A percentile compares a stretch with the other conserved stretches of the same genome.
phyloP scores from a whole-genome alignment of 2,797 vertebrate genomes.

The Rhinatrema bivittatum region DNA sequence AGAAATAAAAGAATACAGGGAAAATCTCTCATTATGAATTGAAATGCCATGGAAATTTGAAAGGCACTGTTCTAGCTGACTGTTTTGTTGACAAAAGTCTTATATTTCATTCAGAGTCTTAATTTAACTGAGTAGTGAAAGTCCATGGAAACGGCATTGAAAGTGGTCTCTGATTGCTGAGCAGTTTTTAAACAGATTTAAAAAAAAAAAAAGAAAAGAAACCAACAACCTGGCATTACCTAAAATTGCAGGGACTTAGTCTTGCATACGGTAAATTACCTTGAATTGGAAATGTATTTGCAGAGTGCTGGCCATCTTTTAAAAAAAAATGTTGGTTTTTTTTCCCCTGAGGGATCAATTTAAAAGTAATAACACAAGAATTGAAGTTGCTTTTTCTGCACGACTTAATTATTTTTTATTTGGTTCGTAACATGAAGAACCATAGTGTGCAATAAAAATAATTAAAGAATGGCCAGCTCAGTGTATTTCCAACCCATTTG shows the following conservation, averaged over 20 bases:
- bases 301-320: slow-evolving; percentile 29
- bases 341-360: not conserved
- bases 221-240: slow-evolving; percentile 44
- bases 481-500: too few species aligned
- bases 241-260: slow-evolving; percentile 50
- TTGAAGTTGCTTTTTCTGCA: not conserved
- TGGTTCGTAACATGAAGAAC: too few species aligned
- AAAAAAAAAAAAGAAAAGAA: too few species aligned
- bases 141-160: slow-evolving; percentile 33
- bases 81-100: slow-evolving; percentile 44
- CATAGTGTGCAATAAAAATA: too few species aligned
- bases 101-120: slow-evolving; percentile 40
- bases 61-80: slow-evolving; percentile 33
- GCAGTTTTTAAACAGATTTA: slow-evolving; percentile 50
- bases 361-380: not conserved
- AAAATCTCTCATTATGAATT: slow-evolving; percentile 35
- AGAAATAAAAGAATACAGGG: slow-evolving; percentile 31
- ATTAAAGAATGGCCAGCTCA: too few species aligned
- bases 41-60: too few species aligned
- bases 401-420: too few species aligned
- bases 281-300: slow-evolving; percentile 39
- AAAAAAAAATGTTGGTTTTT: slow-evolving; percentile 15
- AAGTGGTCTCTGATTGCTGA: slow-evolving; percentile 45
- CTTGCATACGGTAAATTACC: slow-evolving; percentile 48
- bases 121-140: slow-evolving; percentile 39